A percentile compares a stretch with the other conserved stretches of the same genome.
Conservation (phyloP, 2,113 vertebrate genomes). For the Chamaetylas fuelleborni region DNA sequence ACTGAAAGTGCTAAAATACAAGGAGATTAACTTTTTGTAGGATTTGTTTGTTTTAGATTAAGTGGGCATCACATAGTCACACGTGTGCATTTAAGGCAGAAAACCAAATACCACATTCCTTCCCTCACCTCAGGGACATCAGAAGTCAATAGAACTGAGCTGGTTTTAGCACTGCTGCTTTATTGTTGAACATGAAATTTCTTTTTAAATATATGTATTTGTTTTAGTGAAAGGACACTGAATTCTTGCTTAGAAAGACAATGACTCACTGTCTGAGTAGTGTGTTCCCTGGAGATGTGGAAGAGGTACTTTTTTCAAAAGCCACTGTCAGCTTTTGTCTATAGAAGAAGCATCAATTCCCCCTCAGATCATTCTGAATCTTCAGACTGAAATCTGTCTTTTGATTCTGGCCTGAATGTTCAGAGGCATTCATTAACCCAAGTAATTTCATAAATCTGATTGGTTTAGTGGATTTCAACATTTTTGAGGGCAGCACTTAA, state of each 20-base stretch:
- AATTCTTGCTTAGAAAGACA: conserved; percentile 15
- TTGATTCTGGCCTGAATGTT: background rate
- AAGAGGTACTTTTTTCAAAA: background rate
- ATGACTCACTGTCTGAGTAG: conserved; percentile 20
- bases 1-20: background rate
- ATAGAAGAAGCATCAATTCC: background rate
- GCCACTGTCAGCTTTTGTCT: background rate
- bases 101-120: conserved; percentile 13
- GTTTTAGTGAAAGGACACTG: conserved; percentile 27
- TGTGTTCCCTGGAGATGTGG: background rate
- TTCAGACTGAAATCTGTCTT: background rate
- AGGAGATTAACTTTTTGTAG: conserved; percentile 10
- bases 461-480: background rate
- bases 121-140: background rate
- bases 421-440: background rate
- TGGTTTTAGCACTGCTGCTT: conserved; percentile 14
- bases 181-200: background rate
- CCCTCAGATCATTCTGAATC: background rate
- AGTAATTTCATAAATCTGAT: background rate
- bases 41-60: conserved; percentile 7
- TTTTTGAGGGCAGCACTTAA: background rate
- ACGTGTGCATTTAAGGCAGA: background rate
- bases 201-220: background rate
- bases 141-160: background rate
- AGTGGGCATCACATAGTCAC: background rate